These are phyloP conservation scores for Cantharis nigra DNA, from an alignment of 2,888 invertebrate genomes.

Conservation along the genomic window DNA sequence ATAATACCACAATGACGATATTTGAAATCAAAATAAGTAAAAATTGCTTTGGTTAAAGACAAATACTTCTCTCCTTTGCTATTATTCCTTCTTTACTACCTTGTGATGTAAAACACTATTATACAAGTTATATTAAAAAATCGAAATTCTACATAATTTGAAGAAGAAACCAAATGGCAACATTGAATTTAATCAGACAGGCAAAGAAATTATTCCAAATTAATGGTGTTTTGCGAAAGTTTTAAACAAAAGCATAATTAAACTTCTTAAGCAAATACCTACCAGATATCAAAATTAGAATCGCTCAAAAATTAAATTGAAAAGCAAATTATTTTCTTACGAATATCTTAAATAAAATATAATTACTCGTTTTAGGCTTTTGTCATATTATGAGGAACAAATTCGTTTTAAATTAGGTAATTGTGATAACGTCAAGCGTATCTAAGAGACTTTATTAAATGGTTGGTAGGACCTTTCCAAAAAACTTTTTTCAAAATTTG, in stretches of 20 bases:
- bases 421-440: no score
- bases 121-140: neutral
- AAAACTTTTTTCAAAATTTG: neutral
- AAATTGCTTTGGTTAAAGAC: no score
- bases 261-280: neutral
- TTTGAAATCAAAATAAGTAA: no score
- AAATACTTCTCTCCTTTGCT: no score
- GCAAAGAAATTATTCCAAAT: neutral
- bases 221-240: neutral
- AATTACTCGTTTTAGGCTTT: neutral
- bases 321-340: neutral
- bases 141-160: neutral
- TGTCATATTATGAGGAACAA: neutral
- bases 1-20: no score
- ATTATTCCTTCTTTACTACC: no score
- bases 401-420: neutral
- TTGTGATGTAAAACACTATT: no score
- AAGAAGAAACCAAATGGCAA: neutral
- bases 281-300: neutral
- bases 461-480: neutral
- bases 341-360: neutral
- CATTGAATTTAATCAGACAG: neutral
- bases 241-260: neutral
- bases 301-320: neutral
- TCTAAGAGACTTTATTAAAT: neutral